phyloP scores from a whole-genome alignment of 2,113 vertebrate species.

The Urocynchramus pylzowi region DNA sequence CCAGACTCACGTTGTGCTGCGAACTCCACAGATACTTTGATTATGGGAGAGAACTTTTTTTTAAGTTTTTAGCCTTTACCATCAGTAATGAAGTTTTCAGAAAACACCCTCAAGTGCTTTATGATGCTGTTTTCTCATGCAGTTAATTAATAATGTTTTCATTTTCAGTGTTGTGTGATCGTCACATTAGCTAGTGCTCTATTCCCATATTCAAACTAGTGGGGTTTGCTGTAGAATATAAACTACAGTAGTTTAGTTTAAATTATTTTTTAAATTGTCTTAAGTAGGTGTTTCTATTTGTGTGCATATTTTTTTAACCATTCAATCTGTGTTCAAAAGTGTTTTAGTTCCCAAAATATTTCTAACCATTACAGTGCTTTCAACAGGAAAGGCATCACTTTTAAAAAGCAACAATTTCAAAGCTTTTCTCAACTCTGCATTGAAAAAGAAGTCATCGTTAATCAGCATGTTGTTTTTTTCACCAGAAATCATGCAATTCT shows the following conservation, averaged over 20 bases:
- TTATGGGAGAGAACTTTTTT: background rate
- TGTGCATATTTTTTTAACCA: background rate
- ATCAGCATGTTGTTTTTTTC: slow-evolving; percentile 1
- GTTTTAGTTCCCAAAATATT: background rate
- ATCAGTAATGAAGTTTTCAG: background rate
- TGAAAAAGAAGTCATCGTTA: background rate
- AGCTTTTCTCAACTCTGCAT: background rate
- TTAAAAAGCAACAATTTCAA: background rate
- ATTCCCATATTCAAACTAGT: background rate
- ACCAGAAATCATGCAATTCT: background rate
- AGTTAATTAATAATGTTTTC: slow-evolving; percentile 33
- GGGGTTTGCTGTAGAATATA: background rate
- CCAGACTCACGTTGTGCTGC: background rate
- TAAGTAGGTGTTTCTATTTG: background rate
- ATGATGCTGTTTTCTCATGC: background rate
- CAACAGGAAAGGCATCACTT: background rate
- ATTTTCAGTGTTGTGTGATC: background rate
- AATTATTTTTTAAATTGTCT: background rate
- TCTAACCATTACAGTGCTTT: background rate
- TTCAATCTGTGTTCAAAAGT: background rate
- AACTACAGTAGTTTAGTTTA: background rate
- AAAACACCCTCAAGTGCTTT: background rate
- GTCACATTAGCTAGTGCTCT: background rate
- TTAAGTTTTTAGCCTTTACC: background rate
- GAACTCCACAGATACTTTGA: background rate